Percentiles rank a stretch among this genome's conserved stretches.
phyloP scores from a whole-genome alignment of 2,888 invertebrate genomes.

The Apodemia hepburni region DNA sequence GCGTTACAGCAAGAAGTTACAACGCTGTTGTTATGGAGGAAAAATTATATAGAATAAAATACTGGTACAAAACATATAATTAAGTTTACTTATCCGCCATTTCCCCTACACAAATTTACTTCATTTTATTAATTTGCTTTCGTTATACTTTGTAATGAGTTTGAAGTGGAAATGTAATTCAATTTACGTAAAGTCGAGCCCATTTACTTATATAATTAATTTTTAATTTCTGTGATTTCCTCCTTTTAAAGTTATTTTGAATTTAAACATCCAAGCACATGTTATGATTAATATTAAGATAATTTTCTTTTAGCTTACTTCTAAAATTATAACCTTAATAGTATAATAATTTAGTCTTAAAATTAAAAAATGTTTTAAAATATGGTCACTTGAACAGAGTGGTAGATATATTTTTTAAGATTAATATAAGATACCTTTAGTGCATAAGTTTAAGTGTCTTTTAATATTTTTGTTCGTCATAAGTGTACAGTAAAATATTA shows the following conservation, averaged over 20 bases:
- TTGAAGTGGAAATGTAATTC: constrained; percentile 10
- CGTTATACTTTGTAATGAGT: constrained; percentile 9
- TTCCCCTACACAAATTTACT: neutral
- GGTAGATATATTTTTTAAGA: too few species aligned
- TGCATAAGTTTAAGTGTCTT: too few species aligned
- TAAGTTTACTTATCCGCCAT: neutral
- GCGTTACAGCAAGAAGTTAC: neutral
- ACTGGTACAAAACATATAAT: neutral
- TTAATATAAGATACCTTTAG: too few species aligned
- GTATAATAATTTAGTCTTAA: too few species aligned
- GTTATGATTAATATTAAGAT: too few species aligned
- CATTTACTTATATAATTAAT: constrained; percentile 6
- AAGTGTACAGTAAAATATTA: too few species aligned
- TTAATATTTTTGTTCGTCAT: too few species aligned
- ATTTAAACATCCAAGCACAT: too few species aligned
- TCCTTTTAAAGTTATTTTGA: neutral
- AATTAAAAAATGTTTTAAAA: too few species aligned
- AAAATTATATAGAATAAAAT: neutral
- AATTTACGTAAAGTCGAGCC: constrained; percentile 4
- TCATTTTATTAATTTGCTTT: constrained; percentile 2
- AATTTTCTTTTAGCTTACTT: too few species aligned
- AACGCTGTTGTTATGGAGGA: neutral
- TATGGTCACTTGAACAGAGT: too few species aligned
- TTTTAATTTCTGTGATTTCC: neutral
- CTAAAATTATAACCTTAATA: too few species aligned